Evolutionary conservation across 2,113 vertebrate species (phyloP), one percentile per base, ranked within the genome.

Genomic region (Tenrec ecaudatus): DNA sequence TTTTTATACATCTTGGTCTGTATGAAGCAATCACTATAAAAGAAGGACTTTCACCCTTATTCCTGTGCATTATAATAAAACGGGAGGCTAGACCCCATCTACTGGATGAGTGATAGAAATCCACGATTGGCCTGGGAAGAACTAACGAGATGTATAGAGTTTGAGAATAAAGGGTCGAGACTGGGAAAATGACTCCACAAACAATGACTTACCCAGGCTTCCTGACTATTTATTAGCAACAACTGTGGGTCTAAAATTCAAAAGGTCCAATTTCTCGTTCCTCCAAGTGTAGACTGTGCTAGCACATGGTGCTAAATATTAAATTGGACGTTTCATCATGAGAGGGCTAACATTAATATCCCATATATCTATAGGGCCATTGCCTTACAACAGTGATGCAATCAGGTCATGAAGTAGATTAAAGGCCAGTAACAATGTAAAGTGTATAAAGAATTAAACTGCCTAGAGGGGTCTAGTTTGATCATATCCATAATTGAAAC

Each of bases 391-490:
- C 27, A 82, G 69, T 14, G 3, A 5, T 84, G 2, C 14, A 92
- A 47, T 83, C 43, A 93, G 53, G 20, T 86, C 68, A 14, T 79
- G 47, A 84, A 86, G 19, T 33, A 38, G n/a, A 91, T 31, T 75
- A 76, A 88, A 60, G 3, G 68, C 68, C 87, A 68, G 75, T 62
- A 53, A 62, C 58, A 75, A 90, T 80, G 16, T 6, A 93, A 69
- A 81, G 22, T 33, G 69, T 87, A 77, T 85, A 87, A 84, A 88
- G 36, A 80, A 9, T 27, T 58, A 88, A 92, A 89, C 43, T 80
- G 90, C 85, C 64, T 43, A 64, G 15, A 31, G 11, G 19, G 87
- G 64, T 11, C 25, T 53, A 69, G 7, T 53, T 85, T 94, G 33
- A 82, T 71, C 78, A 93, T 88, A 92, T 33, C 5, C 15, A 43